Base-by-base conservation (phyloP, 2,888 invertebrate species). In the Kryphioiulus occultus region DNA sequence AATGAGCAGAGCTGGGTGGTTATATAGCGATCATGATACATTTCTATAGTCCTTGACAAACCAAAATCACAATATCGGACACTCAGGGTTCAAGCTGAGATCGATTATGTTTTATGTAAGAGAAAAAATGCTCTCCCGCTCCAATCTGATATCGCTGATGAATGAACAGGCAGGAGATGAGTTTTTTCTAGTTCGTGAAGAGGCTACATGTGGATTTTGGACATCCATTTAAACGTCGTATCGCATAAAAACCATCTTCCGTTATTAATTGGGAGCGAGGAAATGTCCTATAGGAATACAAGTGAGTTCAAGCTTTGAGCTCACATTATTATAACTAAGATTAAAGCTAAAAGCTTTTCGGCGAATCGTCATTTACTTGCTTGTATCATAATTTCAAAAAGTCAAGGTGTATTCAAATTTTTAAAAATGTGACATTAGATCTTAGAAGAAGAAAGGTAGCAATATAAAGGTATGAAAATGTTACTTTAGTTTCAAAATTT, bases 191-290 rank as follows among this genome's bases (percentile, higher is more conserved):
- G 78, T 78, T 78, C 30, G 15, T 30, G 78, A 78, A 78, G 78
- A 78, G 78, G 78, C 30, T 9, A 78, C 78, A 30, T 78, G 78
- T 78, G 78, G 78, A 78, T 78, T 78, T 78, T 78, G 78, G 78
- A 78, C 78, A 30, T 78, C 30, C 30, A 78, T 78, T 78, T 32
- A 26, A 78, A 30, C 78, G 30, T 78, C 78, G 30, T 32, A 68
- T 68, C 26, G n/a, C 26, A 68, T 68, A 68, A 68, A 68, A 53
- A 68, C n/a, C 12, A n/a, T 26, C 26, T 22, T 26, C 10, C 12
- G 12, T 68, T 68, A 68, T 78, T 78, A 78, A 78, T 78, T 78
- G 30, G 78, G 44, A 32, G 30, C 26, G 3, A 78, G 78, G 17
- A 78, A 30, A 30, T 4, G 26, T 5, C 22, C 7, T 26, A 30